Evolutionary conservation across 2,797 vertebrate species (phyloP).

Genomic region (Myripristis murdjan): DNA sequence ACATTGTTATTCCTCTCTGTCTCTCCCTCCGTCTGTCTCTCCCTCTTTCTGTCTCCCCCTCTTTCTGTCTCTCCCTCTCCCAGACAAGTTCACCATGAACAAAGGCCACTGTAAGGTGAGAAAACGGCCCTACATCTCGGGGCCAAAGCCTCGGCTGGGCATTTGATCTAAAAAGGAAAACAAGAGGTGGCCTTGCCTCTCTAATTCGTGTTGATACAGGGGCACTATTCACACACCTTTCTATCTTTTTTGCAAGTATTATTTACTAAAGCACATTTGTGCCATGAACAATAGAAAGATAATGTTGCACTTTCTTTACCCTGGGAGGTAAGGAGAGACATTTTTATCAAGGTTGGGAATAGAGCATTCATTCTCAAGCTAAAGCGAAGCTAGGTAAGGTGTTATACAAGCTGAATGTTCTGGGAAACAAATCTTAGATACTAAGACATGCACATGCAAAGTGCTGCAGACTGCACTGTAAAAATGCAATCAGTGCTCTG

Average conservation of each 20-base stretch:
- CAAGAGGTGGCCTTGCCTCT: constrained; percentile 13
- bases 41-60: background rate
- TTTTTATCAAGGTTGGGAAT: constrained; percentile 6
- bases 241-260: constrained; percentile 55
- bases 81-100: constrained; percentile 12
- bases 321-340: constrained; percentile 43
- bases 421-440: constrained; percentile 26
- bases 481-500: too few relatives aligned
- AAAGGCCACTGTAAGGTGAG: constrained; percentile 49
- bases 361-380: constrained; percentile 10
- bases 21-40: too few relatives aligned
- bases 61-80: background rate
- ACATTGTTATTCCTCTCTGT: too few relatives aligned
- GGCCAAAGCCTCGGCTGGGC: constrained; percentile 25
- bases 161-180: constrained; percentile 30
- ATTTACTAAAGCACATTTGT: constrained; percentile 51
- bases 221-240: constrained; percentile 18
- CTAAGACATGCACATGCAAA: constrained; percentile 18
- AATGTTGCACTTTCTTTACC: constrained; percentile 40
- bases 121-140: constrained; percentile 38
- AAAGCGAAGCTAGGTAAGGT: constrained; percentile 14
- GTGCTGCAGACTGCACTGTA: background rate
- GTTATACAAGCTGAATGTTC: constrained; percentile 1
- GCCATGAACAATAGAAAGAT: constrained; percentile 45
- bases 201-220: constrained; percentile 16